phyloP scores from a whole-genome alignment of 2,888 invertebrate species.

The Bimastos eiseni region DNA sequence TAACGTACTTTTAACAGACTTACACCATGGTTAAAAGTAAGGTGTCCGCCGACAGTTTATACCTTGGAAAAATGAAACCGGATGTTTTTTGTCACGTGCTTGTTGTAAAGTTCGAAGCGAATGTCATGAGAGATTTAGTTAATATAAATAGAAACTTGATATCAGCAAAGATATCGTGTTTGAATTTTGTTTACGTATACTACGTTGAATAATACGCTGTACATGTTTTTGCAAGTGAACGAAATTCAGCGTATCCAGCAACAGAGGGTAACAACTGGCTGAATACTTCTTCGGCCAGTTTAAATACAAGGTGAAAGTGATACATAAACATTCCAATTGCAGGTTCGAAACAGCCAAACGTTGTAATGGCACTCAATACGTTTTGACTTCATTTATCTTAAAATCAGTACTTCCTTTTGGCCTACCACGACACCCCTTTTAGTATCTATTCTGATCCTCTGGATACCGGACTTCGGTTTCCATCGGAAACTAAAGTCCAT shows the following conservation, averaged over 20 bases:
- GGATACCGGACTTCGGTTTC: too few species aligned
- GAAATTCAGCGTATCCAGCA: background rate
- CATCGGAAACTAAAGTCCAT: too few species aligned
- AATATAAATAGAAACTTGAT: background rate
- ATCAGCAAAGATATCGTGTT: background rate
- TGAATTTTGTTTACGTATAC: background rate
- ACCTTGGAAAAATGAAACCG: background rate
- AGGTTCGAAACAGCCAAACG: background rate
- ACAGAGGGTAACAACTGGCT: background rate
- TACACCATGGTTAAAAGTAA: too few species aligned
- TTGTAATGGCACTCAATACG: background rate
- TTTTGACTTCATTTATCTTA: background rate
- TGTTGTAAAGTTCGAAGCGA: background rate
- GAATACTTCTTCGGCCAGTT: background rate
- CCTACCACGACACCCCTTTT: too few species aligned
- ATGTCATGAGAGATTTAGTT: background rate
- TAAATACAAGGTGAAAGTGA: background rate
- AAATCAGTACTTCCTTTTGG: background rate
- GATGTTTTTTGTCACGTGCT: constrained; percentile 9
- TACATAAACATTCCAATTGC: background rate
- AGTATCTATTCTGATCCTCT: too few species aligned
- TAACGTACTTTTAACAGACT: too few species aligned
- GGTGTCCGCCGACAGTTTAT: background rate
- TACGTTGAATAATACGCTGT: background rate
- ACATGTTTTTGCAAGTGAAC: background rate